Evolutionary conservation across 2,888 invertebrate species (phyloP).

Genomic region (Ariolimax columbianus): DNA sequence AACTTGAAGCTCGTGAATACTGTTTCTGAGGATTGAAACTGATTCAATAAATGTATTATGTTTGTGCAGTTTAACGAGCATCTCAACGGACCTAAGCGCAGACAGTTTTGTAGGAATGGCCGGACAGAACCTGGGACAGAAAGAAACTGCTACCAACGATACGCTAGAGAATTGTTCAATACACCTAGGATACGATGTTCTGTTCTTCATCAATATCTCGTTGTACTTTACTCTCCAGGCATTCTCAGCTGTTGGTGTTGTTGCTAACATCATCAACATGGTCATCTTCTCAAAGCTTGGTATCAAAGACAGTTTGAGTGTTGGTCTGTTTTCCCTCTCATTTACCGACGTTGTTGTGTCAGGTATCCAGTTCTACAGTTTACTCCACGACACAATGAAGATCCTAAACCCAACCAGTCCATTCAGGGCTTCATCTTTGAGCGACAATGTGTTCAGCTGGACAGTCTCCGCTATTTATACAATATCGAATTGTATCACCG

Average conservation of each 20-base stretch:
- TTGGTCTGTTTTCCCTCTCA: conserved; percentile 19
- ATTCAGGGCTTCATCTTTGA: neutral
- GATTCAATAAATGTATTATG: no score
- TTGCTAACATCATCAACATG: neutral
- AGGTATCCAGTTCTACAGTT: neutral
- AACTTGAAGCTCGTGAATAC: no score
- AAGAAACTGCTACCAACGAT: no score
- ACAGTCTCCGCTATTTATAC: neutral
- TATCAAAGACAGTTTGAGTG: conserved; percentile 32
- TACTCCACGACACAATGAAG: neutral
- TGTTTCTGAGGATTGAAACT: no score
- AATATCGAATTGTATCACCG: conserved; percentile 33
- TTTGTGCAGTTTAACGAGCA: no score
- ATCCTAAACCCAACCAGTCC: neutral
- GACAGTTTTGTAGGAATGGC: no score
- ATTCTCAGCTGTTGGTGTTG: neutral
- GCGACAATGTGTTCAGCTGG: neutral
- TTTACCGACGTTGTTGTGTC: conserved; percentile 8
- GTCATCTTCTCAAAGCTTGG: neutral
- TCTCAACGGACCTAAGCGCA: no score
- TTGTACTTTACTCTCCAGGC: no score
- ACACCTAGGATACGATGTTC: no score
- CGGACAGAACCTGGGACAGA: no score
- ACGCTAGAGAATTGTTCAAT: no score
- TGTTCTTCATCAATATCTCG: no score